Evolutionary conservation across 2,888 invertebrate genomes (phyloP).

Genomic region (Polydrusus tereticollis): DNA sequence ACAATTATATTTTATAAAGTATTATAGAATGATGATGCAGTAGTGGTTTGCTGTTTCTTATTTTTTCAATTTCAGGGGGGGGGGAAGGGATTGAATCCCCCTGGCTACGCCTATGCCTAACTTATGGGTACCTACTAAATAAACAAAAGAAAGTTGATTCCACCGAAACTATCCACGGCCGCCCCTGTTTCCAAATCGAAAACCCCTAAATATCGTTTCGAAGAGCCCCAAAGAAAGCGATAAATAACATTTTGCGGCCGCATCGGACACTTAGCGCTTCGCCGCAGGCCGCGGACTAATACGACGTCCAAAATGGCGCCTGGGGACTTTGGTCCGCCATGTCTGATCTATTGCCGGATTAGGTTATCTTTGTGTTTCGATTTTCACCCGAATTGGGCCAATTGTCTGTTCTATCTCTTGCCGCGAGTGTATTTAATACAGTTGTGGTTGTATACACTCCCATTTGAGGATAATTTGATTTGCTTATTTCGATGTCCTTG

Average conservation of each 20-base stretch:
- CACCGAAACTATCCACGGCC: neutral
- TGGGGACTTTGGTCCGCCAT: constrained; percentile 26
- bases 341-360: constrained; percentile 37
- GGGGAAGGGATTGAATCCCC: too few species aligned
- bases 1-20: too few species aligned
- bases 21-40: too few species aligned
- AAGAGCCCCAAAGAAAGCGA: constrained; percentile 31
- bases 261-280: constrained; percentile 19
- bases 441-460: neutral
- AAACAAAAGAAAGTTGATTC: too few species aligned
- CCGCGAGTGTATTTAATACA: neutral
- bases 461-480: too few species aligned
- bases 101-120: too few species aligned
- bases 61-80: too few species aligned
- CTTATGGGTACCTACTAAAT: too few species aligned
- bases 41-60: too few species aligned
- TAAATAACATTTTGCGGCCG: constrained; percentile 31
- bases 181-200: neutral
- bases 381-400: constrained; percentile 1
- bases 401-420: constrained; percentile 15
- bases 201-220: constrained; percentile 22
- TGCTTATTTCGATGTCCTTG: too few species aligned
- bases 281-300: constrained; percentile 26
- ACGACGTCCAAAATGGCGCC: constrained; percentile 23
- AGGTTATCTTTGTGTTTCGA: constrained; percentile 35